phyloP scores from a whole-genome alignment of 1,140 invertebrate genomes.

The Zaprionus inermis region DNA sequence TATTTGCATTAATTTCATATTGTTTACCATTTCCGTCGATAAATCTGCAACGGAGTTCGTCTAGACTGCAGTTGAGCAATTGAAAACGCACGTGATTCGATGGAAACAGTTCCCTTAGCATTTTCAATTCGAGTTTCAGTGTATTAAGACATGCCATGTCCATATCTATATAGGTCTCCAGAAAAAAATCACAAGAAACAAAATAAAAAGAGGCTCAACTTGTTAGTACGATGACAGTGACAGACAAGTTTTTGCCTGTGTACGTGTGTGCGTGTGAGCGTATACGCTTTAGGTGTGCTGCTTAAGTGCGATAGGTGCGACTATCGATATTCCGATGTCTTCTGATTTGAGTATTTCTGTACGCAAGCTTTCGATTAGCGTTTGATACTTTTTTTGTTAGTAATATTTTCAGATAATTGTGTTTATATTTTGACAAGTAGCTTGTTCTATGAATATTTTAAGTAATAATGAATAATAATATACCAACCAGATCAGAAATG shows the following conservation, averaged over 20 bases:
- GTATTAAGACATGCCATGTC: conserved; percentile 1
- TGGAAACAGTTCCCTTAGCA: conserved; percentile 12
- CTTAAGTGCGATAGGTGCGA: not conserved
- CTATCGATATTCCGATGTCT: not conserved
- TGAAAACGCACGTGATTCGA: conserved; percentile 14
- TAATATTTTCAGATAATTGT: not conserved
- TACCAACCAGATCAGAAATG: no score
- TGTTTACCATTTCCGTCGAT: conserved; percentile 14
- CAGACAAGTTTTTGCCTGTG: not conserved
- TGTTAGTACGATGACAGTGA: not conserved
- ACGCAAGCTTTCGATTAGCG: not conserved
- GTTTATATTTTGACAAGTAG: not conserved
- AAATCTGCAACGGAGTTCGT: conserved; percentile 16
- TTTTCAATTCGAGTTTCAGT: conserved; percentile 10
- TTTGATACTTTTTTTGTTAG: not conserved
- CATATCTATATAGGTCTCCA: no score
- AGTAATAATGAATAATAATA: no score
- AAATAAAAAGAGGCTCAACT: not conserved
- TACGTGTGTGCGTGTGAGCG: no score
- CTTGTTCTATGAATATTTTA: not conserved
- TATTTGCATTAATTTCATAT: conserved; percentile 20
- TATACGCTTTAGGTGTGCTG: no score
- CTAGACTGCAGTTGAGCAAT: not conserved
- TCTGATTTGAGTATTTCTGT: not conserved
- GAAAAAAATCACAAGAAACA: not conserved